phyloP scores from a whole-genome alignment of 2,797 vertebrate species.

The Darevskia mixta region DNA sequence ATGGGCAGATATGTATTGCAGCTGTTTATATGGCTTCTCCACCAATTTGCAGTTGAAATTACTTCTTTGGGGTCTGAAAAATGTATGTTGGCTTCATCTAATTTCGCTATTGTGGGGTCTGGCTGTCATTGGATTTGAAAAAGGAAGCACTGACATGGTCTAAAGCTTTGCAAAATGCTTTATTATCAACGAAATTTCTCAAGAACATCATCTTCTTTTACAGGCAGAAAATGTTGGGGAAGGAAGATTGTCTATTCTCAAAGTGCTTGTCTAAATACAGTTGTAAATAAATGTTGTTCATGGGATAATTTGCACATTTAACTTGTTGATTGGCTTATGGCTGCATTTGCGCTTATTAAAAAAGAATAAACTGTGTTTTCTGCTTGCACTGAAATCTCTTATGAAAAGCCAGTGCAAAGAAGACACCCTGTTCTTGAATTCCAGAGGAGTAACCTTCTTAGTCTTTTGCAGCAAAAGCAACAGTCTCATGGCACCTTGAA shows the following conservation, averaged over 20 bases:
- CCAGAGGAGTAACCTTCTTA: too few species aligned
- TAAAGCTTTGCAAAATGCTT: conserved; percentile 5
- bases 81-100: neutral
- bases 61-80: conserved; percentile 32
- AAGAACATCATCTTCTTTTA: conserved; percentile 2
- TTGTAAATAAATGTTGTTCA: conserved; percentile 59
- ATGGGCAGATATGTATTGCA: conserved; percentile 43
- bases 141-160: neutral
- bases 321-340: neutral
- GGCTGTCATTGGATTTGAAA: neutral
- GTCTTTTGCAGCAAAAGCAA: too few species aligned
- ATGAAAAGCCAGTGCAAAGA: neutral
- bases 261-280: conserved; percentile 37
- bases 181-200: conserved; percentile 28
- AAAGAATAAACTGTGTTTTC: neutral
- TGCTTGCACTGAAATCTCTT: neutral
- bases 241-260: conserved; percentile 28
- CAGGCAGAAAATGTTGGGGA: conserved; percentile 11
- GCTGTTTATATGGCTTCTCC: conserved; percentile 38
- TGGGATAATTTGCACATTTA: neutral
- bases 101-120: neutral
- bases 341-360: neutral
- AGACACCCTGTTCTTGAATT: too few species aligned
- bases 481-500: too few species aligned
- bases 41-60: conserved; percentile 37